Conservation (phyloP, 2,888 invertebrate genomes). For the Amphipoea lucens region DNA sequence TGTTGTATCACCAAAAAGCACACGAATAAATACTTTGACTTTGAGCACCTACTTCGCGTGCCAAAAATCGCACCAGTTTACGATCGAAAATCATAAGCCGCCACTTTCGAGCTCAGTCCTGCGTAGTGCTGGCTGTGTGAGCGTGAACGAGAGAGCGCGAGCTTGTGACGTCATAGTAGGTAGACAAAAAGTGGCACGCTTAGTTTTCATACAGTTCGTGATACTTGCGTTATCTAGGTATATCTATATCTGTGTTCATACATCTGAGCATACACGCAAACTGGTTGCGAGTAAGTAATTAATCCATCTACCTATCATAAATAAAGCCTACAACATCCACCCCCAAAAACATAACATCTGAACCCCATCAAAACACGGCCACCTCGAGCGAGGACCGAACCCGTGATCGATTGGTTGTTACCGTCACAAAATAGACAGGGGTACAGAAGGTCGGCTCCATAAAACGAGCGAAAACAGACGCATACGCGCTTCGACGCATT, state of each 20-base stretch:
- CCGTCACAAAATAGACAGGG: background rate
- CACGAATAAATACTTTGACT: too few relatives aligned
- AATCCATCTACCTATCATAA: conserved; percentile 12
- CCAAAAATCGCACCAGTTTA: too few relatives aligned
- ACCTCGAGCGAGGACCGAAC: conserved; percentile 33
- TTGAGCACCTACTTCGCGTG: too few relatives aligned
- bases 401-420: conserved; percentile 47
- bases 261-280: background rate
- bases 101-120: too few relatives aligned
- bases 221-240: too few relatives aligned
- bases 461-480: background rate
- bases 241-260: background rate
- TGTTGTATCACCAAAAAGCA: too few relatives aligned
- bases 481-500: background rate
- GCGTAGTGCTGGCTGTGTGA: too few relatives aligned
- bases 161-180: too few relatives aligned
- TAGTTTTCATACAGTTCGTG: too few relatives aligned
- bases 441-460: background rate
- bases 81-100: too few relatives aligned
- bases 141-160: too few relatives aligned
- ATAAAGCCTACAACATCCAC: conserved; percentile 17
- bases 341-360: conserved; percentile 8
- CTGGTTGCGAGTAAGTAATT: background rate
- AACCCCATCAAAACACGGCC: conserved; percentile 16
- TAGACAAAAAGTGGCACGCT: too few relatives aligned